Evolutionary conservation across 2,113 vertebrate species (phyloP).

Genomic region (Hiodon tergisus): DNA sequence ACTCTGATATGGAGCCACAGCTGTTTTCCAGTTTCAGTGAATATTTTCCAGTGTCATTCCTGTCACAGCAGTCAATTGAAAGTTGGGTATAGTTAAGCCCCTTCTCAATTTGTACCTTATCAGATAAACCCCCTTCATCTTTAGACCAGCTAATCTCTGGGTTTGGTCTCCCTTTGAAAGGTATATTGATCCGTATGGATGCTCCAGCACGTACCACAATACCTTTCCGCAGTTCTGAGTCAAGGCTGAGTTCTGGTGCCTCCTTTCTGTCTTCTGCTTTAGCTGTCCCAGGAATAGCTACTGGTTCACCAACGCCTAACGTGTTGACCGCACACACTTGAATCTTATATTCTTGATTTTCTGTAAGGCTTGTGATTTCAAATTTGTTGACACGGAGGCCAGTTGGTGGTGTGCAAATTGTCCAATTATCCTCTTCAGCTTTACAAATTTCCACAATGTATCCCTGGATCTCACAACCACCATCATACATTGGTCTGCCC

Average conservation of each 20-base stretch:
- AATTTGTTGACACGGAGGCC: conserved; percentile 73
- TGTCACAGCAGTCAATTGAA: conserved; percentile 80
- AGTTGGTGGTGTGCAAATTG: conserved; percentile 74
- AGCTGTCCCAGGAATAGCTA: conserved; percentile 68
- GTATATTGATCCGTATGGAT: conserved; percentile 83
- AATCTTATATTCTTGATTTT: conserved; percentile 79
- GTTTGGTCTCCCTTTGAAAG: conserved; percentile 86
- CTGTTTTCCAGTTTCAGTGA: conserved; percentile 74
- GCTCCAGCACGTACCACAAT: conserved; percentile 85
- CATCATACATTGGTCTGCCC: conserved; percentile 81
- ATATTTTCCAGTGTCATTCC: conserved; percentile 82
- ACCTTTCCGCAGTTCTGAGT: conserved; percentile 88
- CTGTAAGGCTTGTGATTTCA: conserved; percentile 75
- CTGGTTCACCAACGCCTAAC: conserved; percentile 74
- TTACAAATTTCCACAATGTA: conserved; percentile 79
- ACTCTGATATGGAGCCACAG: conserved; percentile 75
- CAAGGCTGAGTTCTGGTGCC: conserved; percentile 77
- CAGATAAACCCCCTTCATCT: conserved; percentile 79
- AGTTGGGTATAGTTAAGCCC: conserved; percentile 72
- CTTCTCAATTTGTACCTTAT: conserved; percentile 77
- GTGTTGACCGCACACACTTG: conserved; percentile 80
- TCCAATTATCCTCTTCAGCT: conserved; percentile 83
- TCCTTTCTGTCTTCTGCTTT: conserved; percentile 91
- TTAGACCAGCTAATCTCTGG: conserved; percentile 90
- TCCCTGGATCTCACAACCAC: conserved; percentile 76